Base-by-base conservation (phyloP, 1,140 invertebrate species). In the Drosophila orena region DNA sequence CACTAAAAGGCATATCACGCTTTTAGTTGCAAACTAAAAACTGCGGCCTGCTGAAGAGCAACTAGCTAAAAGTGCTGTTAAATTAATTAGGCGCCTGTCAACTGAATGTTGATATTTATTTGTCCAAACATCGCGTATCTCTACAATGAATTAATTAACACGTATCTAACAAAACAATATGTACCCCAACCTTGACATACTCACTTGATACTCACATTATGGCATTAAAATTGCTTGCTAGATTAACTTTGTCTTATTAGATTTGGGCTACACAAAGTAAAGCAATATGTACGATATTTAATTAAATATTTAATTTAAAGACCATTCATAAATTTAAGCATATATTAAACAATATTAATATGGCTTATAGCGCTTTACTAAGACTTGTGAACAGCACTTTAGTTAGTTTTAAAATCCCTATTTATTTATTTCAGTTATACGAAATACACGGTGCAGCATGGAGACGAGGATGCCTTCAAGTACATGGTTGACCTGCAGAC, bases 401-500 rank as follows among this genome's bases (percentile, higher is more conserved):
- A n/a, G n/a, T 11, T 12, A 17, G 4, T 17, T 3, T 15, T 11
- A 43, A 43, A 15, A 3, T 3, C 2, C 3, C 6, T 8, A 15
- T n/a, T n/a, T n/a, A n/a, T n/a, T n/a, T n/a, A n/a, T 54, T 65
- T 12, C 38, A 91, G 88, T 14, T 91, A 73, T n/a, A 91, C 77
- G 7, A 91, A 91, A 61, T 91, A 91, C 47, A 85, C 78, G 1
- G 83, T 91, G 5, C 64, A 78, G 27, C 83, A 91, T 74, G 77
- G 66, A n/a, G 58, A 70, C 15, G 79, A 91, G 30, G 40, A 54
- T 11, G 75, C 71, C 22, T 91, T 78, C 35, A 57, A 54, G 1
- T 88, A 91, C 30, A 91, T 91, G 88, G 79, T 91, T 2, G 88
- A 88, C 24, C 49, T 91, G 53, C 88, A 91, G 59, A 88, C 81